Evolutionary conservation across 1,140 invertebrate genomes (phyloP).

Genomic region (Nylanderia fulva): DNA sequence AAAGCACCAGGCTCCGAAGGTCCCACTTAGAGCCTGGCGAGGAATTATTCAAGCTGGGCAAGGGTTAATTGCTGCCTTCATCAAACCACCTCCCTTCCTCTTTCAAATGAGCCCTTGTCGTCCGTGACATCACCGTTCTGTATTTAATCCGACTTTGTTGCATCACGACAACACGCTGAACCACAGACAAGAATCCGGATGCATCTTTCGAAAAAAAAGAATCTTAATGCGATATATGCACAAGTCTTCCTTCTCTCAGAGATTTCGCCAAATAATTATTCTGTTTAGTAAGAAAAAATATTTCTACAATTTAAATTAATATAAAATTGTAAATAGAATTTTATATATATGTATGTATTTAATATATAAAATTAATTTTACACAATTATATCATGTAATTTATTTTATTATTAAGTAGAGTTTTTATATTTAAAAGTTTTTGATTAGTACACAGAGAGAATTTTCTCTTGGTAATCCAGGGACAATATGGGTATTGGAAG

Average conservation of each 20-base stretch:
- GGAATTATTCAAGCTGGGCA: constrained; percentile 76
- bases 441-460: too few species aligned
- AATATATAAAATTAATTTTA: neutral
- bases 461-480: too few species aligned
- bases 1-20: constrained; percentile 69
- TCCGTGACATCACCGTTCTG: constrained; percentile 71
- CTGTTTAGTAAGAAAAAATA: neutral
- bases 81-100: constrained; percentile 70
- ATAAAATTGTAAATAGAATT: neutral
- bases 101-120: constrained; percentile 69
- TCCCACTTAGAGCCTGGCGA: constrained; percentile 65
- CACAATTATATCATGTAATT: neutral
- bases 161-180: constrained; percentile 7
- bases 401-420: neutral
- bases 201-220: neutral
- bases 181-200: neutral
- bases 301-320: neutral
- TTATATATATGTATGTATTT: too few species aligned
- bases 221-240: neutral
- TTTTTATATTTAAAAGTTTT: neutral
- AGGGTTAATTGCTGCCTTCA: constrained; percentile 74
- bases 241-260: neutral
- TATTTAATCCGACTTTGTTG: constrained; percentile 67
- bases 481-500: too few species aligned
- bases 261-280: neutral